Evolutionary conservation across 2,888 invertebrate species (phyloP).

Genomic region (Mythimna vitellina): DNA sequence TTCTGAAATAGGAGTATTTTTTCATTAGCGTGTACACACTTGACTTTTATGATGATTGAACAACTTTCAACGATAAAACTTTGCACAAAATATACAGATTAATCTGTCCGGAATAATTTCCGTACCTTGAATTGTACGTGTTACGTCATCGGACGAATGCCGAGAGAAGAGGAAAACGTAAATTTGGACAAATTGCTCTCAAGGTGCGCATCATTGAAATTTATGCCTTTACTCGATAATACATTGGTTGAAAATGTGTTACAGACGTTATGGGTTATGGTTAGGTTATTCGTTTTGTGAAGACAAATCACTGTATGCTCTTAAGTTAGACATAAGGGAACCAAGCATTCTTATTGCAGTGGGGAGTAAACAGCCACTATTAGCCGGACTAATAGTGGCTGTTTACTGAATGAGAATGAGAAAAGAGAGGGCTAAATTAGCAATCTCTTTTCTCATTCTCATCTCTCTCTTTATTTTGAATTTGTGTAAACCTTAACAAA

Average conservation of each 20-base stretch:
- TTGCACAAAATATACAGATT: constrained; percentile 38
- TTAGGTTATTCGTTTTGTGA: background rate
- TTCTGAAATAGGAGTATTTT: background rate
- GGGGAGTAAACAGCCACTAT: background rate
- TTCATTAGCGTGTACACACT: background rate
- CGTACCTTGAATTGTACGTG: constrained; percentile 43
- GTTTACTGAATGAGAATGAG: too few species aligned
- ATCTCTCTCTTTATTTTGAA: too few species aligned
- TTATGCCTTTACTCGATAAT: constrained; percentile 44
- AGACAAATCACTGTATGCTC: constrained; percentile 5
- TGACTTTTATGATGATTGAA: constrained; percentile 18
- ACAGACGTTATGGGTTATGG: constrained; percentile 10
- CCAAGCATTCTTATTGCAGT: background rate
- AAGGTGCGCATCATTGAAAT: constrained; percentile 56
- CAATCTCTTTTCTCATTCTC: too few species aligned
- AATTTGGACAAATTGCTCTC: constrained; percentile 64
- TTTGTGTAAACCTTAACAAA: too few species aligned
- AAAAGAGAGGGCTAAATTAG: too few species aligned
- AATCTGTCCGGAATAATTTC: constrained; percentile 38
- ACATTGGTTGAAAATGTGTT: constrained; percentile 39
- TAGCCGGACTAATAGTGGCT: too few species aligned
- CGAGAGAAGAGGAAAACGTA: constrained; percentile 49
- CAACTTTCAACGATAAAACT: constrained; percentile 31
- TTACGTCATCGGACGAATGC: constrained; percentile 38
- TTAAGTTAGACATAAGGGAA: background rate